Evolutionary conservation across 2,888 invertebrate genomes (phyloP), one percentile per base, ranked within the genome.

Genomic region (Dasypogon diadema): DNA sequence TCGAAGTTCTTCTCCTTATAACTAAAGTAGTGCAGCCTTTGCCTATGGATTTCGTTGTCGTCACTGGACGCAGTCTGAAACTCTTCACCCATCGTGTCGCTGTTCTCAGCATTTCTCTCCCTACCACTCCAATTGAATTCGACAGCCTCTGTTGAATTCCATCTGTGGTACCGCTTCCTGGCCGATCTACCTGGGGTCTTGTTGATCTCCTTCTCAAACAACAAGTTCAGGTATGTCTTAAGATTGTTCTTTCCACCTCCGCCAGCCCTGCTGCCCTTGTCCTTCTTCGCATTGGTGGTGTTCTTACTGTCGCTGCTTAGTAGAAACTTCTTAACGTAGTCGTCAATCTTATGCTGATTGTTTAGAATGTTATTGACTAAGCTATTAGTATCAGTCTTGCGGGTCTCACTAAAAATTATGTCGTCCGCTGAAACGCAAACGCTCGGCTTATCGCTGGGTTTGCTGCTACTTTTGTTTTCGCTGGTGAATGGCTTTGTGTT

Each of bases 1-100:
- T 85, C 83, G 58, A 86, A 86, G 51, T 83, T 85, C 14, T 83
- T 85, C 65, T 86, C 85, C 26, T 79, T 83, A 75, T 86, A 86
- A 34, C 83, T 84, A 73, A 85, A 85, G 55, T 82, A 82, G 54
- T 85, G 78, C 74, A 14, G 76, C n/a, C 14, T 24, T 81, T 63
- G 83, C 83, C 63, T 83, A 83, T 18, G n/a, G 3, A 58, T 56
- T 42, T 58, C 56, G 6, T 56, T 73, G 8, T 85, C 84, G 75
- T 85, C 86, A 74, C 83, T 83, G 0, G 83, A 84, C 0, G 80
- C 82, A 0, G 82, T 81, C 34, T 83, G 83, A 51, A 82, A 82
- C 3, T 83, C 82, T 22, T 85, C 85, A 1, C 82, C 83, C 12
- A 77, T 68, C 6, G 77, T 58, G 2, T 24, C 74, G 48, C 30